Evolutionary conservation across 2,888 invertebrate genomes (phyloP).

Genomic region (Bimastos eiseni): DNA sequence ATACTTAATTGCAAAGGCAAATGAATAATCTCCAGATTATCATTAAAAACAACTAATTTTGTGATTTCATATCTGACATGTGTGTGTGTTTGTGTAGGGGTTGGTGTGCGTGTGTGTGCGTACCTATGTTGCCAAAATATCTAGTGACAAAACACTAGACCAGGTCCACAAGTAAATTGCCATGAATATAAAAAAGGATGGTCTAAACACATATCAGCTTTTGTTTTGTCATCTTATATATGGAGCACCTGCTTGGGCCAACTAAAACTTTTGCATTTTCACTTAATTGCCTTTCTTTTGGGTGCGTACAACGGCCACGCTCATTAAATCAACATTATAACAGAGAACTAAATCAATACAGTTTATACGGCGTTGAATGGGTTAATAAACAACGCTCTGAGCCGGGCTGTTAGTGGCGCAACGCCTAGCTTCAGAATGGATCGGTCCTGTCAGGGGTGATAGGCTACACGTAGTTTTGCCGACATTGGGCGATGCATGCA

Average conservation of each 20-base stretch:
- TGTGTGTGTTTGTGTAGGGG: not conserved
- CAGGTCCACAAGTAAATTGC: not conserved
- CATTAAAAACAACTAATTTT: not conserved
- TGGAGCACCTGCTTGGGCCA: not conserved
- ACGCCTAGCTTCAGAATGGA: not conserved
- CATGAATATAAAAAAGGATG: not conserved
- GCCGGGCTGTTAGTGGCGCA: not conserved
- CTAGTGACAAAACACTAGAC: not conserved
- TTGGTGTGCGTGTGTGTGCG: no score
- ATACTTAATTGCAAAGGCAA: not conserved
- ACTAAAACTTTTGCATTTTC: not conserved
- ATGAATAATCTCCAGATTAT: not conserved
- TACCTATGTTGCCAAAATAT: not conserved
- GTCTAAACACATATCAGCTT: not conserved
- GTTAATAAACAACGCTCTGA: not conserved
- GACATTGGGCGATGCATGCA: not conserved
- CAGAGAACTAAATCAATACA: not conserved
- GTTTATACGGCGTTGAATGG: not conserved
- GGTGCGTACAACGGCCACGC: not conserved
- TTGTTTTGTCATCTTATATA: not conserved
- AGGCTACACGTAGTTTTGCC: not conserved
- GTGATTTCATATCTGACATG: not conserved
- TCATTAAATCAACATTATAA: not conserved
- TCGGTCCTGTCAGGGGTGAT: not conserved
- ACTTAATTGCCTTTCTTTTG: not conserved